Conservation (phyloP, 2,797 vertebrate species). For the Enteromius paludinosus region DNA sequence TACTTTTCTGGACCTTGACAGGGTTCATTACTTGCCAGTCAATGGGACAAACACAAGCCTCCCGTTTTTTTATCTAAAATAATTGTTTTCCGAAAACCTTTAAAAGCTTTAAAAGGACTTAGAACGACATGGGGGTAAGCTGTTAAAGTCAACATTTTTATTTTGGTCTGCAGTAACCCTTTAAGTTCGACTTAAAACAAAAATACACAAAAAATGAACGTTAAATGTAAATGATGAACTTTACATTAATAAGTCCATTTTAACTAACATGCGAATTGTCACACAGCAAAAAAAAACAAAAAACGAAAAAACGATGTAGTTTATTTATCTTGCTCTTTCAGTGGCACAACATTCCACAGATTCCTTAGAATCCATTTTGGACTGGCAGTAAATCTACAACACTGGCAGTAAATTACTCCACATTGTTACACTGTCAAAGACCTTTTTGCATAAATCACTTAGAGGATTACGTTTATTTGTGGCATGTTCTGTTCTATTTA, state of each 20-base stretch:
- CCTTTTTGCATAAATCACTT: slow-evolving; percentile 42
- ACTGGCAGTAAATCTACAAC: slow-evolving; percentile 56
- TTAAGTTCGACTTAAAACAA: background rate
- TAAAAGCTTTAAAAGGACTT: too few relatives aligned
- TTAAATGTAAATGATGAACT: background rate
- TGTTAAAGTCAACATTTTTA: too few relatives aligned
- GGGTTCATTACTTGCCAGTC: too few relatives aligned
- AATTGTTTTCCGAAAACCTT: too few relatives aligned
- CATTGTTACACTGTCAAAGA: slow-evolving; percentile 58
- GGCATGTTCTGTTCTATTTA: slow-evolving; percentile 37
- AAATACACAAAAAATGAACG: background rate
- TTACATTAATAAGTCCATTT: background rate
- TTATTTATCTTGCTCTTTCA: background rate
- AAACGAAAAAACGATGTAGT: background rate
- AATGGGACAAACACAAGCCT: too few relatives aligned
- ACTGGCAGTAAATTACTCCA: slow-evolving; percentile 53
- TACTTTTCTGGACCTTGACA: too few relatives aligned
- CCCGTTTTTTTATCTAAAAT: too few relatives aligned
- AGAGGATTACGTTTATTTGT: slow-evolving; percentile 43
- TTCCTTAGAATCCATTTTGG: slow-evolving; percentile 59
- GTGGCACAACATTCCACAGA: slow-evolving; percentile 38
- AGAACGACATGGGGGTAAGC: too few relatives aligned
- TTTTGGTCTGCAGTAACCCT: too few relatives aligned
- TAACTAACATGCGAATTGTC: background rate
- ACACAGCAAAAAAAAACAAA: background rate